Evolutionary conservation across 64 coral and sea anemone genomes (phyloP).

Genomic region (Dendronephthya gigantea): DNA sequence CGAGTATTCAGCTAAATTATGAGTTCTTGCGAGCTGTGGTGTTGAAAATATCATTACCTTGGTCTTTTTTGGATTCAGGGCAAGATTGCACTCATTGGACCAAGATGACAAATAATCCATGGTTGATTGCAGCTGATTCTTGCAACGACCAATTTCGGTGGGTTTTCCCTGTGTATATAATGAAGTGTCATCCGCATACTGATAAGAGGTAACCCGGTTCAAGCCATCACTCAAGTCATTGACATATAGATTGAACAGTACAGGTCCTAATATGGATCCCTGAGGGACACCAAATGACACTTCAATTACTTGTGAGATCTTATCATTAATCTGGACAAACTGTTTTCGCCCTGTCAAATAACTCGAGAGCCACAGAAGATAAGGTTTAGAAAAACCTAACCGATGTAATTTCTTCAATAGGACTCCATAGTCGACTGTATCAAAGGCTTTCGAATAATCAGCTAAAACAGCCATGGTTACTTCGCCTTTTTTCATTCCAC

Average conservation of each 20-base stretch:
- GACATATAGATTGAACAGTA: constrained; percentile 54
- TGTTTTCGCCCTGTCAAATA: constrained; percentile 38
- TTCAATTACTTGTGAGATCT: background rate
- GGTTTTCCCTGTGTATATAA: background rate
- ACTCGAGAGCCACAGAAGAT: constrained; percentile 12
- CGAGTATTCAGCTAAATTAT: background rate
- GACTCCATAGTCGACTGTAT: constrained; percentile 14
- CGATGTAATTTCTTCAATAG: constrained; percentile 17
- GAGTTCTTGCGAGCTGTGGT: background rate
- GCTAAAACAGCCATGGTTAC: background rate
- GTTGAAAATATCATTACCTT: constrained; percentile 12
- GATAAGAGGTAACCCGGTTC: background rate
- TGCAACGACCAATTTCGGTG: background rate
- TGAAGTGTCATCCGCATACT: constrained; percentile 25
- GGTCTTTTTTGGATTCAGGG: constrained; percentile 14
- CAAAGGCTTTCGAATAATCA: constrained; percentile 1
- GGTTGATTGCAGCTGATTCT: background rate
- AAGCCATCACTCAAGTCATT: constrained; percentile 32
- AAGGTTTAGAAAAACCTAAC: constrained; percentile 41
- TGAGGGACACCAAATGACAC: constrained; percentile 45
- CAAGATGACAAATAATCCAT: background rate
- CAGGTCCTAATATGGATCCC: constrained; percentile 35
- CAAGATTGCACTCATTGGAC: constrained; percentile 9
- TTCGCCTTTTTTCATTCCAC: background rate
- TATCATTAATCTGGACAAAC: constrained; percentile 36